phyloP scores from a whole-genome alignment of 2,797 vertebrate species.

The Picus viridis region DNA sequence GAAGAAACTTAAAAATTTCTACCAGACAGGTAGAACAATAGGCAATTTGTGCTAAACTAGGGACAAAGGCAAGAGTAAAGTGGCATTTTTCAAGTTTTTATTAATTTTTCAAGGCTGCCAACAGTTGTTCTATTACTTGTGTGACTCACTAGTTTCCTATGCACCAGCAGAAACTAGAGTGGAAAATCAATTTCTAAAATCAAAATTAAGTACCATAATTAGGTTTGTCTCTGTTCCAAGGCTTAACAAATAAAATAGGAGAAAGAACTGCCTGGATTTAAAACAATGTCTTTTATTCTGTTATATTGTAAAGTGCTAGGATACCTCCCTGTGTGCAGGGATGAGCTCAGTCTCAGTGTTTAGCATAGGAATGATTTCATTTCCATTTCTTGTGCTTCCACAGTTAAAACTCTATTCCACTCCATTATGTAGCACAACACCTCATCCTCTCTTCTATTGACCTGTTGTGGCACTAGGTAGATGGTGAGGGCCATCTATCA shows the following conservation, averaged over 20 bases:
- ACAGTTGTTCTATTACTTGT: conserved; percentile 33
- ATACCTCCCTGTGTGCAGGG: neutral
- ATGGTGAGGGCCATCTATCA: neutral
- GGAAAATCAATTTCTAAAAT: conserved; percentile 76
- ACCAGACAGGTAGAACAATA: neutral
- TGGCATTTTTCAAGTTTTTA: neutral
- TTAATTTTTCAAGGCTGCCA: conserved; percentile 24
- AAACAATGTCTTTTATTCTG: neutral
- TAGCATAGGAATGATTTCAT: neutral
- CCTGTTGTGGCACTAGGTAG: neutral
- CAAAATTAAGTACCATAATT: conserved; percentile 73
- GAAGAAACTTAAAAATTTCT: neutral
- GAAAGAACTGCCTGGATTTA: conserved; percentile 36
- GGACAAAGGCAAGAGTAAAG: neutral
- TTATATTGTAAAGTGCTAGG: neutral
- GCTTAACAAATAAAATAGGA: conserved; percentile 52
- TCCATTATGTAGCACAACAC: neutral
- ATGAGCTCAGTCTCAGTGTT: neutral
- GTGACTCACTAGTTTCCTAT: conserved; percentile 53
- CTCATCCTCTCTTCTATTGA: neutral
- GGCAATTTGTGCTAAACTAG: neutral
- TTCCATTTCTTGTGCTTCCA: neutral
- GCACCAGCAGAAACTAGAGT: conserved; percentile 65
- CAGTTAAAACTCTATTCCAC: neutral
- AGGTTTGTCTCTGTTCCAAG: conserved; percentile 48